Percentiles rank a stretch among this genome's conserved stretches.
phyloP scores from a whole-genome alignment of 1,140 invertebrate species.

The Lucilia sericata region DNA sequence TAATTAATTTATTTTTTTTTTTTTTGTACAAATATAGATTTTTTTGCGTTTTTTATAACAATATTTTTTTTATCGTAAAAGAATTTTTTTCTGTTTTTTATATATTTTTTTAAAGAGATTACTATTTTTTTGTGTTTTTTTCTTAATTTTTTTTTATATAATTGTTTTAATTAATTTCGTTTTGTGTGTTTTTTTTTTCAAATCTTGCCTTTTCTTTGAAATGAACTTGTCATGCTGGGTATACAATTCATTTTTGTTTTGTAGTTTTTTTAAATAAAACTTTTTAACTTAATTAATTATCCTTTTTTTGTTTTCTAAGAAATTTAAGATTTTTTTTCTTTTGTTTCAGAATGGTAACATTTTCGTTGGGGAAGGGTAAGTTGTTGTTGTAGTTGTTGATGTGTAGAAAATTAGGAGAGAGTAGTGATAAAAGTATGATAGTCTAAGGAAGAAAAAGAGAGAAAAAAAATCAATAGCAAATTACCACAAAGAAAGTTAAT shows the following conservation, averaged over 20 bases:
- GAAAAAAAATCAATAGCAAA: too few relatives aligned
- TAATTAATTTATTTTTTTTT: constrained; percentile 4
- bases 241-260: too few relatives aligned
- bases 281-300: constrained; percentile 25
- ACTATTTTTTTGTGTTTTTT: constrained; percentile 36
- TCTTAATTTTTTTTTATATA: constrained; percentile 7
- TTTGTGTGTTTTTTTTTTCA: constrained; percentile 10
- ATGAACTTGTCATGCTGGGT: not conserved
- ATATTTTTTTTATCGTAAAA: constrained; percentile 36
- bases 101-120: constrained; percentile 39
- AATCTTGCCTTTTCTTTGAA: not conserved
- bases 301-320: not conserved
- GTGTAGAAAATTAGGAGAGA: constrained; percentile 3
- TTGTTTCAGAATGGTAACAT: constrained; percentile 28
- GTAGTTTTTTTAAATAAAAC: not conserved
- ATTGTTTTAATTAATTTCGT: constrained; percentile 23
- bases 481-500: not conserved
- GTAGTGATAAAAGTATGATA: constrained; percentile 26
- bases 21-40: constrained; percentile 40
- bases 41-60: constrained; percentile 44
- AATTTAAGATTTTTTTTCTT: not conserved
- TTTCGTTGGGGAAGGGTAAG: constrained; percentile 30
- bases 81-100: constrained; percentile 24
- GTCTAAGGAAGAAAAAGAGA: constrained; percentile 21
- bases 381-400: constrained; percentile 33